Conservation (phyloP, 2,113 vertebrate genomes). For the Aphelocoma coerulescens region DNA sequence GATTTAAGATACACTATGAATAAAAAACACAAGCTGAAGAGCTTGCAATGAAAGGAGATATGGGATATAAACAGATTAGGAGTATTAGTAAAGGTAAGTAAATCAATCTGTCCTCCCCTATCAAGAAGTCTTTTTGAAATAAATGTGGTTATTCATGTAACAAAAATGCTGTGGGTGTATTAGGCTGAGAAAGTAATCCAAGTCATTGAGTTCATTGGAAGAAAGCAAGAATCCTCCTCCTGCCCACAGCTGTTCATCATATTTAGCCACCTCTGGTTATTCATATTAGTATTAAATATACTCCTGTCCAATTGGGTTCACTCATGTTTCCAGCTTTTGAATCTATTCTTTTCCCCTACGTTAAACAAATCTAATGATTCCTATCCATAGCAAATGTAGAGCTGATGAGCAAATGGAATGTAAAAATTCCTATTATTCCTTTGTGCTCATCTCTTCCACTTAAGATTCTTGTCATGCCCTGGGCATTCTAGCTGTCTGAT, state of each 20-base stretch:
- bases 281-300: slow-evolving; percentile 47
- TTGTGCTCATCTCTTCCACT: slow-evolving; percentile 25
- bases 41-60: background rate
- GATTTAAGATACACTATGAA: background rate
- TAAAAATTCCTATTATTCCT: slow-evolving; percentile 42
- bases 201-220: slow-evolving; percentile 27
- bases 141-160: slow-evolving; percentile 46
- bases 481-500: slow-evolving; percentile 19
- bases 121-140: slow-evolving; percentile 61
- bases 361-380: slow-evolving; percentile 54
- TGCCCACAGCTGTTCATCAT: slow-evolving; percentile 11
- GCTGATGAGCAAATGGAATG: slow-evolving; percentile 20
- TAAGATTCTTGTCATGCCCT: slow-evolving; percentile 51
- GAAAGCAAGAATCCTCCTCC: slow-evolving; percentile 12
- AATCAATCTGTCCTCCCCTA: slow-evolving; percentile 7
- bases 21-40: background rate
- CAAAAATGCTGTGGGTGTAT: slow-evolving; percentile 8
- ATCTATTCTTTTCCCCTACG: slow-evolving; percentile 18
- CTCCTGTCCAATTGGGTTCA: slow-evolving; percentile 30
- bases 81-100: slow-evolving; percentile 4
- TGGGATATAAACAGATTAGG: slow-evolving; percentile 15
- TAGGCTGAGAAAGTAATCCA: slow-evolving; percentile 11
- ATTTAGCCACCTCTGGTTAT: slow-evolving; percentile 31
- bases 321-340: slow-evolving; percentile 11
- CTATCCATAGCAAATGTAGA: slow-evolving; percentile 29